phyloP scores from a whole-genome alignment of 1,140 invertebrate species.

The Diachasma alloeum region DNA sequence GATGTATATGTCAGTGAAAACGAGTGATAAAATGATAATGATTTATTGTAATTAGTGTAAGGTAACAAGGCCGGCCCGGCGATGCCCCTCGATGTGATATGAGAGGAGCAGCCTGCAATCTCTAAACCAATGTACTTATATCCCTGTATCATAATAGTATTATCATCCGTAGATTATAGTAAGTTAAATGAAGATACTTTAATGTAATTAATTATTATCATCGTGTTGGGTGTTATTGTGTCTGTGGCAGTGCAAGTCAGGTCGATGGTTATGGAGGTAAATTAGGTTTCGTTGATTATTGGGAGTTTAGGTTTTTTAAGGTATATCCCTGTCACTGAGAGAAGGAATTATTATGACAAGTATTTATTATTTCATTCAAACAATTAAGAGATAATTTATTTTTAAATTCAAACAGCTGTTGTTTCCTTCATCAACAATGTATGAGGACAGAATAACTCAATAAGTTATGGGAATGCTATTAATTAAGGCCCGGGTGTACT shows the following conservation, averaged over 20 bases:
- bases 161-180: slow-evolving; percentile 47
- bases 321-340: background rate
- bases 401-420: too few species aligned
- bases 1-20: slow-evolving; percentile 33
- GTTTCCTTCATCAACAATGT: background rate
- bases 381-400: too few species aligned
- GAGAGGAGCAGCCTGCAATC: slow-evolving; percentile 67
- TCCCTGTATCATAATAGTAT: slow-evolving; percentile 62
- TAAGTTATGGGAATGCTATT: too few species aligned
- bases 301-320: background rate
- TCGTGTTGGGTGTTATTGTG: background rate
- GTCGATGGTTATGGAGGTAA: background rate
- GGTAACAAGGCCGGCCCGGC: slow-evolving; percentile 59
- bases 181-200: slow-evolving; percentile 27
- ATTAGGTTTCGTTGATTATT: background rate
- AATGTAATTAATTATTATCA: slow-evolving; percentile 13
- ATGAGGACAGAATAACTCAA: too few species aligned
- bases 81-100: slow-evolving; percentile 66
- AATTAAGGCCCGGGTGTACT: too few species aligned
- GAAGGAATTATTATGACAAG: too few species aligned
- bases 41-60: slow-evolving; percentile 23
- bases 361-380: too few species aligned
- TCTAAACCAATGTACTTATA: slow-evolving; percentile 68
- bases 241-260: slow-evolving; percentile 2
- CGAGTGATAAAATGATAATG: slow-evolving; percentile 20